phyloP scores from a whole-genome alignment of 30 jellyfish, hydroid and myxozoan genomes.

The Nemopilema nomurai region DNA sequence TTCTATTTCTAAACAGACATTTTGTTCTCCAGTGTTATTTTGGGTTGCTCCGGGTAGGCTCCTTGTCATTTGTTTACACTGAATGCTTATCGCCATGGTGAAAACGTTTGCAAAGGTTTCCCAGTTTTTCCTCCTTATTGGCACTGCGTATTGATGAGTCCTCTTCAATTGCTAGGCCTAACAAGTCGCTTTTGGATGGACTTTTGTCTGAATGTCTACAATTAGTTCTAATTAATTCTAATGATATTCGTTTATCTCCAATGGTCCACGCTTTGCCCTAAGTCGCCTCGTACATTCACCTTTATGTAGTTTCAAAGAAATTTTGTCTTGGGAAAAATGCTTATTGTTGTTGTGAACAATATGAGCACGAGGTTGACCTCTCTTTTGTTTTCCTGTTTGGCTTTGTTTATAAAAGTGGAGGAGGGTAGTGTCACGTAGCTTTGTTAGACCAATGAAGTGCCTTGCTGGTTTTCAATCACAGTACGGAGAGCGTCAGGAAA shows the following conservation, averaged over 20 bases:
- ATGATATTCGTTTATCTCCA: conserved; percentile 28
- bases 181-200: no score
- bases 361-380: conserved; percentile 70
- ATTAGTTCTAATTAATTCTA: conserved; percentile 12
- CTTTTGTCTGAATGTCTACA: background rate
- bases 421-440: background rate
- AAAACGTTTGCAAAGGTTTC: no score
- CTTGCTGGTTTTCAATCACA: background rate
- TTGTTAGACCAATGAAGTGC: background rate
- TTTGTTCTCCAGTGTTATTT: no score
- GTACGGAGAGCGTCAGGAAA: background rate
- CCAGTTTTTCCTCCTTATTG: background rate
- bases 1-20: no score
- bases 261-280: conserved; percentile 29
- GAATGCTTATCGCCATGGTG: no score
- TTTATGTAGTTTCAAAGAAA: conserved; percentile 4
- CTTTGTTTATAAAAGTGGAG: background rate
- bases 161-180: no score
- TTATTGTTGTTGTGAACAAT: conserved; percentile 35
- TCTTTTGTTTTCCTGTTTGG: background rate
- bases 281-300: conserved; percentile 41
- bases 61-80: no score
- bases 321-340: conserved; percentile 44
- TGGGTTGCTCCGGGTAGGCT: no score
- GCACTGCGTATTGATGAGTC: no score